Percentiles rank a stretch among this genome's conserved stretches.
Evolutionary conservation across 1,140 invertebrate genomes (phyloP).

Genomic region (Danaus melanippus): DNA sequence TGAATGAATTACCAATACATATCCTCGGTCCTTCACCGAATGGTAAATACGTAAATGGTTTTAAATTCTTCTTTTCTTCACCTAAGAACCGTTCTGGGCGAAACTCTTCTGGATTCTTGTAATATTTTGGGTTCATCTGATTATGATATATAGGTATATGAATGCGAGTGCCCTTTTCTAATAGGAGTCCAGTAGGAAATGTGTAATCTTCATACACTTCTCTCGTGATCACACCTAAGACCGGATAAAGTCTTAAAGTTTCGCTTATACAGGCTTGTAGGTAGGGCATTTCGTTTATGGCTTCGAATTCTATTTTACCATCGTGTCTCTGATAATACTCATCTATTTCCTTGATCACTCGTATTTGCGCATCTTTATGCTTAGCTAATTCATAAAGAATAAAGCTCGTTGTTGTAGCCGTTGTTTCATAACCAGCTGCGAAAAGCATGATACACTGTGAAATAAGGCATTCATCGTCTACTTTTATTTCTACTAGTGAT

Average conservation of each 20-base stretch:
- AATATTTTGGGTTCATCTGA: slow-evolving; percentile 22
- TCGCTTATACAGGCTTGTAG: slow-evolving; percentile 24
- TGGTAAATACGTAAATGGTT: slow-evolving; percentile 25
- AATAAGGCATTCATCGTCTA: slow-evolving; percentile 21
- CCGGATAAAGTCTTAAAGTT: slow-evolving; percentile 24
- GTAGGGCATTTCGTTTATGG: slow-evolving; percentile 20
- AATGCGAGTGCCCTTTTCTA: slow-evolving; percentile 24
- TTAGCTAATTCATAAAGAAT: slow-evolving; percentile 26
- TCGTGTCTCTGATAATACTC: slow-evolving; percentile 19
- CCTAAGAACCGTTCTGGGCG: slow-evolving; percentile 27
- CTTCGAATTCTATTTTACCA: slow-evolving; percentile 21
- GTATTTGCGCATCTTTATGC: slow-evolving; percentile 18
- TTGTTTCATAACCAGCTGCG: slow-evolving; percentile 31
- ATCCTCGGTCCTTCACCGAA: slow-evolving; percentile 30
- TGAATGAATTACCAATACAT: slow-evolving; percentile 27
- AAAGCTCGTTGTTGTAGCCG: slow-evolving; percentile 20
- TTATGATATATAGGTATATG: slow-evolving; percentile 28
- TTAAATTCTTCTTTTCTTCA: slow-evolving; percentile 23
- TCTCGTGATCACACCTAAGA: slow-evolving; percentile 22
- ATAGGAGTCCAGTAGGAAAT: slow-evolving; percentile 19
- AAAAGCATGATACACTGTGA: slow-evolving; percentile 26
- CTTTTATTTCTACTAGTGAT: slow-evolving; percentile 11
- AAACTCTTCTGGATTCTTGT: slow-evolving; percentile 24
- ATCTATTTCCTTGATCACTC: slow-evolving; percentile 25
- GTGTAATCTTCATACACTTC: slow-evolving; percentile 26